Conservation (phyloP, 1,140 invertebrate genomes). For the Oryctes rhinoceros region DNA sequence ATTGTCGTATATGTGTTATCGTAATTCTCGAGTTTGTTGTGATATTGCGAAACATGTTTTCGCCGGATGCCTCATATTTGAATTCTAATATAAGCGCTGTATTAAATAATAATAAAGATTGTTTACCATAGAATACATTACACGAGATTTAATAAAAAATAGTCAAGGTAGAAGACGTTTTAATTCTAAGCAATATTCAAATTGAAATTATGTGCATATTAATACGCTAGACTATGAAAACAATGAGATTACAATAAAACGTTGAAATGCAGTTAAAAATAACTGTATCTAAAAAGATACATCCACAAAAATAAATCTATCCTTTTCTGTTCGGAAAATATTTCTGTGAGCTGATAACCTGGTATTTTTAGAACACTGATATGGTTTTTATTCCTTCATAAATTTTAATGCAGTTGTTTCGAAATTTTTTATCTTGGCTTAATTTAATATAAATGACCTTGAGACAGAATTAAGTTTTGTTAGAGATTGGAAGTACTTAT, state of each 20-base stretch:
- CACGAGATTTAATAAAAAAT: too few species aligned
- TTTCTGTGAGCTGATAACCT: too few species aligned
- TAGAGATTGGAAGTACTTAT: neutral
- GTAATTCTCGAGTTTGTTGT: neutral
- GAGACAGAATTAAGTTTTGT: neutral
- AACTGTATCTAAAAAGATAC: too few species aligned
- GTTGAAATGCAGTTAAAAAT: too few species aligned
- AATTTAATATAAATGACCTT: neutral
- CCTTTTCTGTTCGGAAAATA: too few species aligned
- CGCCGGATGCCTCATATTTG: neutral
- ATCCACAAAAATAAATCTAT: too few species aligned
- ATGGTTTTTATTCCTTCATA: neutral
- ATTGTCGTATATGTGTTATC: neutral
- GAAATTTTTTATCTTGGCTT: neutral
- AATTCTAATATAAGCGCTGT: neutral
- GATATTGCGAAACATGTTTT: constrained; percentile 3
- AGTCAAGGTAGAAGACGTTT: too few species aligned
- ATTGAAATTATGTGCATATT: too few species aligned
- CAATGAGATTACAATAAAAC: too few species aligned
- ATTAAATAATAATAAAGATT: neutral
- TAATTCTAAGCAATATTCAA: too few species aligned
- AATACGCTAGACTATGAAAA: too few species aligned
- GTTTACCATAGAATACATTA: neutral
- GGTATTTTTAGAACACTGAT: neutral
- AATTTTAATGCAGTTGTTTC: neutral